These are phyloP conservation scores for Bettongia penicillata DNA, from an alignment of 2,113 vertebrate species.

Conservation along the genomic window DNA sequence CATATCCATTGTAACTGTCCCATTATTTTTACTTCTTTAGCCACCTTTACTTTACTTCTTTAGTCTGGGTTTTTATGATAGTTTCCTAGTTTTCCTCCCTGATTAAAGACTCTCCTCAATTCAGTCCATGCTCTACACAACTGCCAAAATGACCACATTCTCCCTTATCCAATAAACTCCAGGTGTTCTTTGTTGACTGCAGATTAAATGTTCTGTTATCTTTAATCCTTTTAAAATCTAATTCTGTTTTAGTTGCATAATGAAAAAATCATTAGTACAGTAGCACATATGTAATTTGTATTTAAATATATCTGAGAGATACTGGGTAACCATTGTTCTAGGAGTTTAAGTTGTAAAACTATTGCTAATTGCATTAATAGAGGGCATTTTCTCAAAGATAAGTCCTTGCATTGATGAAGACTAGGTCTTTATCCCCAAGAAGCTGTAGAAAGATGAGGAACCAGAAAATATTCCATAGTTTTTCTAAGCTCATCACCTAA, in stretches of 20 bases:
- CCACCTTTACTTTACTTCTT: no score
- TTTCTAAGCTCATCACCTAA: background rate
- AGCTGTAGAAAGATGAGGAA: background rate
- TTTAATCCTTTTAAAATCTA: background rate
- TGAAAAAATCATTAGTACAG: background rate
- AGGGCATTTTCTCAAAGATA: background rate
- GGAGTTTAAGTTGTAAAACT: background rate
- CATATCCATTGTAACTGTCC: background rate
- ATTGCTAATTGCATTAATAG: background rate
- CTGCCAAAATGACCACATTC: background rate
- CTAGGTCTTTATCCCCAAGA: background rate
- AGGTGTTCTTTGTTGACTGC: background rate
- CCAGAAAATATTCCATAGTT: background rate
- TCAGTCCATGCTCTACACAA: background rate
- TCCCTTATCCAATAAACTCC: background rate
- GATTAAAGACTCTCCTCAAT: background rate
- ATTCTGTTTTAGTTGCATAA: background rate
- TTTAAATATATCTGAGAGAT: background rate
- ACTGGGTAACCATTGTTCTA: background rate
- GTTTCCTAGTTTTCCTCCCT: background rate
- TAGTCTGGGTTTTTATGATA: background rate
- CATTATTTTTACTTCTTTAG: background rate
- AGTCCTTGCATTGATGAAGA: background rate
- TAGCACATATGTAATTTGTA: background rate
- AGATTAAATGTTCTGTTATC: no score